These are phyloP conservation scores for Sciaenops ocellatus DNA, from an alignment of 2,797 vertebrate species.

Conservation along the genomic window DNA sequence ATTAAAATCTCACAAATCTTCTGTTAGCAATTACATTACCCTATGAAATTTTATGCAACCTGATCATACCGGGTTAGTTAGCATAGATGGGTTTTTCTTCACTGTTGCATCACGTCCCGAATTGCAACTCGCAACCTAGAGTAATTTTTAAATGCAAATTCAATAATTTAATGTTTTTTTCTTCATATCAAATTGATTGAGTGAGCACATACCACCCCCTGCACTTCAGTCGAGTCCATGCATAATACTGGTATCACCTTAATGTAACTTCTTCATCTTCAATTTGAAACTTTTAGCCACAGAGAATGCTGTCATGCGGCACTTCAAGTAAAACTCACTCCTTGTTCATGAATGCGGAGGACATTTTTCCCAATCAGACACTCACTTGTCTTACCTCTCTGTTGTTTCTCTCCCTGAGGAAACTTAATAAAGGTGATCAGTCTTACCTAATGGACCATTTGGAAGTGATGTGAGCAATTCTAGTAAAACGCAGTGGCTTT, in stretches of 20 bases:
- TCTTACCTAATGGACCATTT: constrained; percentile 65
- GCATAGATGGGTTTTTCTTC: not conserved
- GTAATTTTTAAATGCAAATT: constrained; percentile 1
- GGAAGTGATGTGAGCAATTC: constrained; percentile 41
- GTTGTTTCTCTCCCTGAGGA: constrained; percentile 38
- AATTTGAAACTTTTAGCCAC: constrained; percentile 18
- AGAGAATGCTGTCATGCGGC: constrained; percentile 3
- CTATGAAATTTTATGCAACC: not conserved
- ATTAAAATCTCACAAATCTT: not conserved
- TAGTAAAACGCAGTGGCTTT: constrained; percentile 32
- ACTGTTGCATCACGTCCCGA: too few species aligned
- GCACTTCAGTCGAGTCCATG: not conserved
- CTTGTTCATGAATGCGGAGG: constrained; percentile 34
- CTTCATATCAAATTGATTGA: not conserved
- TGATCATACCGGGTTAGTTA: not conserved
- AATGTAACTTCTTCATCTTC: constrained; percentile 11
- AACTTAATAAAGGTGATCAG: constrained; percentile 67
- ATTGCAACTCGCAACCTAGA: too few species aligned
- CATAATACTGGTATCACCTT: constrained; percentile 12
- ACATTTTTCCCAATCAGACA: constrained; percentile 59
- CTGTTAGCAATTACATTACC: not conserved
- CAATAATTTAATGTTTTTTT: constrained; percentile 7
- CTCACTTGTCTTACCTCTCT: constrained; percentile 31
- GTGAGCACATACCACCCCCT: not conserved
- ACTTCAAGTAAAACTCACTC: constrained; percentile 26